Percentiles rank a stretch among this genome's conserved stretches.
phyloP scores from a whole-genome alignment of 1,140 invertebrate species.

The Apis mellifera region DNA sequence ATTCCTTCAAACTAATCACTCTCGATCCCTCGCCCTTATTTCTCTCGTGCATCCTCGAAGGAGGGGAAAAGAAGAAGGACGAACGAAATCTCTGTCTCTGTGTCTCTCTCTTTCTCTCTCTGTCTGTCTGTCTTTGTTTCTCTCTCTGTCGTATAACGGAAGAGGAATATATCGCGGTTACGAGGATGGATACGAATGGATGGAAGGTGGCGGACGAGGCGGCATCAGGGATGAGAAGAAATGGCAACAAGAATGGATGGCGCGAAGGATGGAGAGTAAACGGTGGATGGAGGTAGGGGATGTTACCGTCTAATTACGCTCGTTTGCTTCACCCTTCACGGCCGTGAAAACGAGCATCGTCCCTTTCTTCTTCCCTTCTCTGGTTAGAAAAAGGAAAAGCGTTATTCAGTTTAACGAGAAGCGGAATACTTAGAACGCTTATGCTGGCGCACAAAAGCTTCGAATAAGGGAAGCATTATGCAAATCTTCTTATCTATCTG shows the following conservation, averaged over 20 bases:
- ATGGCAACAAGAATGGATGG: slow-evolving; percentile 40
- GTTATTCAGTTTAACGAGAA: slow-evolving; percentile 64
- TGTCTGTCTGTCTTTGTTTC: no score
- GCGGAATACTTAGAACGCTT: slow-evolving; percentile 44
- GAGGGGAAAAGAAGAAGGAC: no score
- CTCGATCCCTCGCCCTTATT: no score
- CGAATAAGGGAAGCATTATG: slow-evolving; percentile 11
- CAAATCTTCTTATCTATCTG: background rate
- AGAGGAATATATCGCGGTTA: slow-evolving; percentile 37
- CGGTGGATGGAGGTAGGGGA: slow-evolving; percentile 50
- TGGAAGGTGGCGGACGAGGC: background rate
- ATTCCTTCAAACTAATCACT: slow-evolving; percentile 11
- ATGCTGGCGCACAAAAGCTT: slow-evolving; percentile 20
- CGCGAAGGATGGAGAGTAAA: slow-evolving; percentile 47
- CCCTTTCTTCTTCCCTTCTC: slow-evolving; percentile 43
- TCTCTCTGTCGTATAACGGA: no score
- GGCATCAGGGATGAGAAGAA: slow-evolving; percentile 51
- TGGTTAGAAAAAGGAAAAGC: slow-evolving; percentile 30
- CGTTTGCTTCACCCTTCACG: slow-evolving; percentile 67
- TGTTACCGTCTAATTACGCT: slow-evolving; percentile 73
- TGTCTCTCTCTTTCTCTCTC: no score
- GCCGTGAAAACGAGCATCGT: slow-evolving; percentile 25
- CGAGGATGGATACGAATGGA: slow-evolving; percentile 57
- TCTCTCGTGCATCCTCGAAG: no score
- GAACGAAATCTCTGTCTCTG: background rate